These are phyloP conservation scores for Cyprinodon variegatus DNA, from an alignment of 2,113 vertebrate genomes.

Conservation along the genomic window DNA sequence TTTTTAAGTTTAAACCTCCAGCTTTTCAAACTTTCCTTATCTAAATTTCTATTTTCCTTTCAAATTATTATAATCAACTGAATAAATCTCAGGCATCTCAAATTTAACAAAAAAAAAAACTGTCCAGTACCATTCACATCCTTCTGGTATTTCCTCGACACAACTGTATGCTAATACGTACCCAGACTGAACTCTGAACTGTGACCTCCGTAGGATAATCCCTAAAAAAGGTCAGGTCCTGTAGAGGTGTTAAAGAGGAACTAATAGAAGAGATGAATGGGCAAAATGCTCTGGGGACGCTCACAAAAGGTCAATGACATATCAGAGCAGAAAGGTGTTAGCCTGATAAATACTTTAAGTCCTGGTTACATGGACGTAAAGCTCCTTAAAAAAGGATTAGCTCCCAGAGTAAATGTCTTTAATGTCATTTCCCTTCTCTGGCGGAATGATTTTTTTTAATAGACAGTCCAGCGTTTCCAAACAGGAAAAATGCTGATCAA, in stretches of 20 bases:
- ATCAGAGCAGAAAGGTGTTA: conserved; percentile 47
- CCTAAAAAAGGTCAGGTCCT: conserved; percentile 50
- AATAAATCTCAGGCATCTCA: conserved; percentile 15
- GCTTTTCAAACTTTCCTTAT: conserved; percentile 46
- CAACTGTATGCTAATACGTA: conserved; percentile 72
- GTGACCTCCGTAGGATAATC: conserved; percentile 45
- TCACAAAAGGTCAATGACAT: conserved; percentile 37
- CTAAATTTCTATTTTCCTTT: conserved; percentile 41
- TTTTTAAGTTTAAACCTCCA: not conserved
- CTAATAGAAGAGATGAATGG: conserved; percentile 69
- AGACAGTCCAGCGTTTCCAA: not conserved
- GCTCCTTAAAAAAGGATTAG: conserved; percentile 3
- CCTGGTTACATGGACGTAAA: not conserved
- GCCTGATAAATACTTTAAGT: conserved; percentile 23
- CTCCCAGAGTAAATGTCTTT: not conserved
- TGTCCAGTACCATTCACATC: not conserved
- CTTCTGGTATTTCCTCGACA: conserved; percentile 22
- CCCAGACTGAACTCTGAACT: conserved; percentile 75
- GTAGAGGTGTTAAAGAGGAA: conserved; percentile 77
- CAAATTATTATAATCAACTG: conserved; percentile 17
- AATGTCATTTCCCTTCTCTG: not conserved
- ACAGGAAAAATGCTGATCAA: not conserved
- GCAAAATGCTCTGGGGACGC: conserved; percentile 53
- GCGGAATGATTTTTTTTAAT: not conserved
- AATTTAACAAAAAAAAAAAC: conserved; percentile 15